Evolutionary conservation across 2,888 invertebrate genomes (phyloP), one percentile per base, ranked within the genome.

Genomic region (Cinara cedri): DNA sequence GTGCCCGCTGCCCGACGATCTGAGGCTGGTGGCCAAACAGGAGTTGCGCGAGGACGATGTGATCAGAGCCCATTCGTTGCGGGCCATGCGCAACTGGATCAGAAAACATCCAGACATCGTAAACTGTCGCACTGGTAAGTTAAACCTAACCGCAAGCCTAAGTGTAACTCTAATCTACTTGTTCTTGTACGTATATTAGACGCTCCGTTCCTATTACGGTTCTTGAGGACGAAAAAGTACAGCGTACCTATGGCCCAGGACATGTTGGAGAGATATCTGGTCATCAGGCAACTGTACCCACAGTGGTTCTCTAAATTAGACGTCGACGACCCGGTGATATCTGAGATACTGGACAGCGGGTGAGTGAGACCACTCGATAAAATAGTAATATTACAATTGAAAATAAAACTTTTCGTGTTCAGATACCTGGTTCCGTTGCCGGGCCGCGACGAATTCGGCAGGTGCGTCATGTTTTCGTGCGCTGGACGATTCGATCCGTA

Each of bases 231-330:
- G 82, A 92, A 92, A 85, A 94, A 93, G 85, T 94, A 90, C 87
- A 92, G 92, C 84, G 88, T 94, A 49, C 91, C 91, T 1, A 91
- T 92, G 90, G 92, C 93, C 0, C 91, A 93, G 85, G 92, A 92
- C 84, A 90, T 96, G 91, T 86, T 96, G 82, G 95, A 96, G 85
- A 90, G 93, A 70, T 96, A 96, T 86, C 87, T 96, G 78, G 92
- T 92, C 46, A 93, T 95, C 82, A 88, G 96, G 9, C 93, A 94
- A 85, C 88, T 94, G 84, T 92, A 94, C 84, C 93, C 95, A 0
- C 90, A 92, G 72, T 96, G 95, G 95, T 96, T 95, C 87, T 89
- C 90, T 83, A 91, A 92, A 81, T 87, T 95, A 70, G 93, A 94
- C 84, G 90, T 93, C 72, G 88, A 92, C 81, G 94, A 95, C 85